Conservation (phyloP, 2,888 invertebrate species). For the Punctoribates punctum region DNA sequence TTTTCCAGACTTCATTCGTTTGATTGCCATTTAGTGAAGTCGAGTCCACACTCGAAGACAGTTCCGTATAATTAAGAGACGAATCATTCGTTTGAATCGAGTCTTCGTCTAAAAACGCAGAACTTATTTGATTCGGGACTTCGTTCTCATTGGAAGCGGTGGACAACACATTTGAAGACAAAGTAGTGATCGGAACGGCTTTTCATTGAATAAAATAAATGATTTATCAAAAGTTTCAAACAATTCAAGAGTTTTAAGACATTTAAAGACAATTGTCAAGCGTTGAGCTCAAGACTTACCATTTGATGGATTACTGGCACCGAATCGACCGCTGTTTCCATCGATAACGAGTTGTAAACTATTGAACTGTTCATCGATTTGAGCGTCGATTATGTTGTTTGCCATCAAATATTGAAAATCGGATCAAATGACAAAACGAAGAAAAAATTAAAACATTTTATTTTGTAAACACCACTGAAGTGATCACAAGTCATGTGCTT, state of each 20-base stretch:
- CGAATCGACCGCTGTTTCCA: neutral
- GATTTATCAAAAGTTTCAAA: too few relatives aligned
- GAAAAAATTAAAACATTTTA: neutral
- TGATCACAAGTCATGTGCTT: neutral
- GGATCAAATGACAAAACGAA: neutral
- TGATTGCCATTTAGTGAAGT: neutral
- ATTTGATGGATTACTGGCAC: neutral
- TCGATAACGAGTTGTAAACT: slow-evolving; percentile 6
- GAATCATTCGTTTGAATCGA: neutral
- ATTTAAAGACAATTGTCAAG: neutral
- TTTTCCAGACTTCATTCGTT: slow-evolving; percentile 63
- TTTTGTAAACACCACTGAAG: neutral
- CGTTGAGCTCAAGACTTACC: neutral
- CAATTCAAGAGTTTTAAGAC: too few relatives aligned
- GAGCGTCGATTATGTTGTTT: neutral
- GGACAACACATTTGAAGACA: neutral
- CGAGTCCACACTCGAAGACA: slow-evolving; percentile 6
- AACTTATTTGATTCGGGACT: slow-evolving; percentile 38
- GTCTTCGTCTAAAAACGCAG: neutral
- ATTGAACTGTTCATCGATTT: slow-evolving; percentile 24
- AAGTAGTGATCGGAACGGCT: neutral
- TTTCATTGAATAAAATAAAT: neutral
- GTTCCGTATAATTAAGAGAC: slow-evolving; percentile 17
- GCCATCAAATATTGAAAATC: neutral
- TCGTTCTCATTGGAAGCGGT: slow-evolving; percentile 4